phyloP scores from a whole-genome alignment of 2,888 invertebrate genomes.

The Drosophila kuntzei region DNA sequence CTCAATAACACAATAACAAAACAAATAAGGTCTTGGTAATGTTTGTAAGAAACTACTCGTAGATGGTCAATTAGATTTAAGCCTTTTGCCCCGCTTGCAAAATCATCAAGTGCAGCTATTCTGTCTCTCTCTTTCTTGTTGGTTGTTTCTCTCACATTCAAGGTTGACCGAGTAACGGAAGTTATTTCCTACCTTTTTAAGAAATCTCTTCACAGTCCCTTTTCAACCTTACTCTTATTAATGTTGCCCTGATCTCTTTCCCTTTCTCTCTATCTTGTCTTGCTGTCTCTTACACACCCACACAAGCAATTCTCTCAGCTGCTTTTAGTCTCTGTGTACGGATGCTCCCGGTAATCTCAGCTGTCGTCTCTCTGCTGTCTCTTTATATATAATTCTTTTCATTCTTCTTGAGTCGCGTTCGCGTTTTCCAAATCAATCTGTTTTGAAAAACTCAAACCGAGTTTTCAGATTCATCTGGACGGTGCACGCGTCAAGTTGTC shows the following conservation, averaged over 20 bases:
- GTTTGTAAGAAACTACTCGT: not conserved
- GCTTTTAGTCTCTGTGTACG: not conserved
- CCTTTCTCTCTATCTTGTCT: slow-evolving; percentile 1
- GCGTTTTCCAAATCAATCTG: no score
- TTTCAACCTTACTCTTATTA: slow-evolving; percentile 2
- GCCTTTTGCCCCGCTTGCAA: not conserved
- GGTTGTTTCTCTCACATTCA: no score
- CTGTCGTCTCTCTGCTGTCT: slow-evolving; percentile 9
- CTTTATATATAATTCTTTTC: not conserved
- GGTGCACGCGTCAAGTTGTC: slow-evolving; percentile 73
- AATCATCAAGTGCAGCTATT: no score
- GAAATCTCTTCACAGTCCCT: not conserved
- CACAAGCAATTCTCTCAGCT: slow-evolving; percentile 3
- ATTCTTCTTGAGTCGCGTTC: no score
- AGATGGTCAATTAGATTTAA: not conserved
- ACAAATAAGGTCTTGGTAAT: not conserved
- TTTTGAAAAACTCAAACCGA: slow-evolving; percentile 67
- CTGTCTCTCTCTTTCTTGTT: no score
- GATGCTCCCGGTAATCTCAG: slow-evolving; percentile 25
- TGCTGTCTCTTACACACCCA: not conserved
- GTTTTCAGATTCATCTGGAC: slow-evolving; percentile 81
- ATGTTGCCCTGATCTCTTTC: slow-evolving; percentile 16
- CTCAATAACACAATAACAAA: not conserved
- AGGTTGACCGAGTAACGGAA: no score
- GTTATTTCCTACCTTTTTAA: slow-evolving; percentile 14